Evolutionary conservation across 2,113 vertebrate species (phyloP).

Genomic region (Sceloporus tristichus): DNA sequence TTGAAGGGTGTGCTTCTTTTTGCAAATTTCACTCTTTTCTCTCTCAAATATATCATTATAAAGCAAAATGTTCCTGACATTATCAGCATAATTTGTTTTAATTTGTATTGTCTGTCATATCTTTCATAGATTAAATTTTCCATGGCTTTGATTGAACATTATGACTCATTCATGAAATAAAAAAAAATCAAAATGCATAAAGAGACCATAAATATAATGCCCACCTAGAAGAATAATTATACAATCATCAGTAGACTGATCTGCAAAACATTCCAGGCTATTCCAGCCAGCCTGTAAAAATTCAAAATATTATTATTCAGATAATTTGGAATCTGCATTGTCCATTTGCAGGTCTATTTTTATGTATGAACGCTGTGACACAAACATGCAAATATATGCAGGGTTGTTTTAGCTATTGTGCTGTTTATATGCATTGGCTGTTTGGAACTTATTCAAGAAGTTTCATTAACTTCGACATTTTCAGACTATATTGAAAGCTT

Average conservation of each 20-base stretch:
- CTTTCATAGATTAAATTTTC: constrained; percentile 24
- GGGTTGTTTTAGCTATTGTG: constrained; percentile 66
- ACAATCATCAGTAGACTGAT: constrained; percentile 41
- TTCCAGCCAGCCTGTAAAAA: constrained; percentile 27
- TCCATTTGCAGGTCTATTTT: constrained; percentile 69
- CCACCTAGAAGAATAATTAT: constrained; percentile 22
- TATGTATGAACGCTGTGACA: constrained; percentile 57
- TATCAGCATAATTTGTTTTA: background rate
- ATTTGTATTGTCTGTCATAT: constrained; percentile 6
- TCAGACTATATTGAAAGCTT: constrained; percentile 75
- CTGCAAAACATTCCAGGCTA: constrained; percentile 19
- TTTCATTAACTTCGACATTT: constrained; percentile 74
- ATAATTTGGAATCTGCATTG: constrained; percentile 63
- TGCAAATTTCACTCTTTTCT: constrained; percentile 12
- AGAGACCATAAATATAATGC: constrained; percentile 3
- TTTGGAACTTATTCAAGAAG: constrained; percentile 77
- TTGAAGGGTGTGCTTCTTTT: background rate
- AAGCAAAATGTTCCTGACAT: background rate
- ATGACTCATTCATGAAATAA: background rate
- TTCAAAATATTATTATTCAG: constrained; percentile 65
- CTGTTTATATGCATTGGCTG: constrained; percentile 73
- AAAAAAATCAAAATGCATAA: background rate
- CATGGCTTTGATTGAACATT: constrained; percentile 8
- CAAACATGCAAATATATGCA: constrained; percentile 78
- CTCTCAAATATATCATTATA: background rate